Percentiles rank a stretch among this genome's conserved stretches.
These are phyloP conservation scores for Zoroaster sp. DNA, from an alignment of 53 echinoderm and acorn worm species.

Conservation along the genomic window DNA sequence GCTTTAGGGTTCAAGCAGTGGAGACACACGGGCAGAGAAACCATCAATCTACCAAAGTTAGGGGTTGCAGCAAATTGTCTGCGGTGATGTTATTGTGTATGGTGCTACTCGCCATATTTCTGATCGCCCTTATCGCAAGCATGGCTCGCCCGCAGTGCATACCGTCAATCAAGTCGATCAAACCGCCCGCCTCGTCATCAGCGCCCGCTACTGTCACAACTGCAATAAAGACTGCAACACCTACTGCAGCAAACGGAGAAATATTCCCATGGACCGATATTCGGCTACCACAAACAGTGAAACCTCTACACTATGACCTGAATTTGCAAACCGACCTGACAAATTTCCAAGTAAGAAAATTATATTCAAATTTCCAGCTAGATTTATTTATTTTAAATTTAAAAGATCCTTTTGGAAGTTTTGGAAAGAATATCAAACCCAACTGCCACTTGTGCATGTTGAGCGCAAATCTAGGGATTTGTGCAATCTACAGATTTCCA, in stretches of 20 bases:
- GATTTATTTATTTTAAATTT: too few relatives aligned
- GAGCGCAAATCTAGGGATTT: too few relatives aligned
- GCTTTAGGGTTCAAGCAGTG: constrained; percentile 1
- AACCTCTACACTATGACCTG: constrained; percentile 69
- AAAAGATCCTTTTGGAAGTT: too few relatives aligned
- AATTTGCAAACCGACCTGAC: background rate
- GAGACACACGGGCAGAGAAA: background rate
- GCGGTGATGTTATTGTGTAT: constrained; percentile 34
- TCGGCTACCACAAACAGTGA: constrained; percentile 67
- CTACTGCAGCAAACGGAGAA: constrained; percentile 42
- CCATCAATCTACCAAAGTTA: background rate
- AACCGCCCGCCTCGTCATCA: background rate
- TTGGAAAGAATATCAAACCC: too few relatives aligned
- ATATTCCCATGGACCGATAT: constrained; percentile 69
- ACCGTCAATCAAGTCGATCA: background rate
- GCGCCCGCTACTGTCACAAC: background rate
- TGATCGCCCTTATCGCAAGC: constrained; percentile 60
- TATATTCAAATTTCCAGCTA: too few relatives aligned
- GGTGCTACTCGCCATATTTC: constrained; percentile 17
- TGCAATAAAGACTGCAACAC: background rate
- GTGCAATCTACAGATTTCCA: too few relatives aligned
- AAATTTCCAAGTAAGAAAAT: constrained; percentile 12
- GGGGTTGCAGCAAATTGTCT: constrained; percentile 39
- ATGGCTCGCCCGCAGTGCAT: constrained; percentile 58
- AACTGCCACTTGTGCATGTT: too few relatives aligned